Percentiles rank a stretch among this genome's conserved stretches.
Conservation (phyloP, 2,113 vertebrate genomes). For the Cheirogaleus medius region DNA sequence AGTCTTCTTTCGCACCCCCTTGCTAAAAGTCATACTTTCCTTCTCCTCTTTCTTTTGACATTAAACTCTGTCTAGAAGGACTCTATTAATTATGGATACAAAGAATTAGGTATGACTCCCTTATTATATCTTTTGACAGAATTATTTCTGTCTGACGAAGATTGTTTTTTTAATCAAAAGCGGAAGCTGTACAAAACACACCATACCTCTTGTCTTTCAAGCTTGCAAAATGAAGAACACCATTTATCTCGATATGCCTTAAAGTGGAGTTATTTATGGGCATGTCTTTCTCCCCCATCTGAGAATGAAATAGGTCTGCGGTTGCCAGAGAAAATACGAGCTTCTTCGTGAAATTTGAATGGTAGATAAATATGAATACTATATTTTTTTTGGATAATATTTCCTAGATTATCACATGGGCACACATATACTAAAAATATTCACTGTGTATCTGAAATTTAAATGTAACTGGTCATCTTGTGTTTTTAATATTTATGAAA, state of each 20-base stretch:
- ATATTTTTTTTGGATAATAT: background rate
- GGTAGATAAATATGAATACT: background rate
- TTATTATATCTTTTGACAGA: too few relatives aligned
- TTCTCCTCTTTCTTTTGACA: background rate
- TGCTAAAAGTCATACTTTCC: too few relatives aligned
- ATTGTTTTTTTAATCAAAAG: background rate
- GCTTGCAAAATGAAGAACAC: background rate
- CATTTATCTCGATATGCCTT: background rate
- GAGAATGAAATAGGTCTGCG: background rate
- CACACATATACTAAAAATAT: too few relatives aligned
- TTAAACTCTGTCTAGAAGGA: rapidly evolving
- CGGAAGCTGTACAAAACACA: background rate
- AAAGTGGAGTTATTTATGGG: background rate
- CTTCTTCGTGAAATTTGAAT: background rate
- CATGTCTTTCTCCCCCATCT: background rate
- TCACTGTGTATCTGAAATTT: background rate
- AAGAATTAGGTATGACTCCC: too few relatives aligned
- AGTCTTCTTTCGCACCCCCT: background rate
- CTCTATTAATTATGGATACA: background rate
- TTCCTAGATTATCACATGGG: rapidly evolving
- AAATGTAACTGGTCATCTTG: background rate
- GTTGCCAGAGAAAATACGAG: background rate
- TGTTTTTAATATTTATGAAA: background rate
- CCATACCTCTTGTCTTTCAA: background rate
- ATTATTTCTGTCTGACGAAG: background rate